Conservation (phyloP, 2,888 invertebrate species). For the Empis livida region DNA sequence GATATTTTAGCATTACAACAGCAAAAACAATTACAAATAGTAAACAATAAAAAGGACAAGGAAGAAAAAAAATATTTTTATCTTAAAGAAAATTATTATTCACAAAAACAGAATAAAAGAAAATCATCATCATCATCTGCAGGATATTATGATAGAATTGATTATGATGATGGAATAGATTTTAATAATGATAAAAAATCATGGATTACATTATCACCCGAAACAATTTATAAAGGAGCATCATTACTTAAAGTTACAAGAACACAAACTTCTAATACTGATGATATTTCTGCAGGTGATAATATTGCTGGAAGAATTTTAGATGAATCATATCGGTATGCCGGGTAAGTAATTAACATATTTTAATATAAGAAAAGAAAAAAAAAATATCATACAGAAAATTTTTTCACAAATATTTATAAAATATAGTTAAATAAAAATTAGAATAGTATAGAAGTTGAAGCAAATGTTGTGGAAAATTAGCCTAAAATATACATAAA, state of each 20-base stretch:
- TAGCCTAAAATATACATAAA: no score
- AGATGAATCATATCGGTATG: conserved; percentile 9
- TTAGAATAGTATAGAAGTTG: no score
- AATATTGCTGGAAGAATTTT: not conserved
- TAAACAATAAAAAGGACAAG: not conserved
- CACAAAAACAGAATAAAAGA: no score
- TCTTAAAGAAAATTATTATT: conserved; percentile 12
- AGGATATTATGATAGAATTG: not conserved
- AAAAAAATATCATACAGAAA: no score
- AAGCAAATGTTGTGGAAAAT: no score
- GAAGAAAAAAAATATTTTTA: conserved; percentile 8
- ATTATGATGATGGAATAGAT: not conserved
- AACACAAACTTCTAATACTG: conserved; percentile 19
- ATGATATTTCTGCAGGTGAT: conserved; percentile 9
- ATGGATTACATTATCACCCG: conserved; percentile 34
- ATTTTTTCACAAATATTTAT: no score
- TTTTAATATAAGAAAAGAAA: no score
- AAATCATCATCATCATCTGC: not conserved
- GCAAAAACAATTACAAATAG: not conserved
- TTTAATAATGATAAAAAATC: not conserved
- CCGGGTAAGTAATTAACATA: conserved; percentile 7
- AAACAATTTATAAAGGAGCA: conserved; percentile 35
- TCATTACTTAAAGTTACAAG: conserved; percentile 26
- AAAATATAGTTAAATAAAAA: no score
- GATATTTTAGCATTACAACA: not conserved